Conservation (phyloP, 2,888 invertebrate species). For the Tyria jacobaeae region DNA sequence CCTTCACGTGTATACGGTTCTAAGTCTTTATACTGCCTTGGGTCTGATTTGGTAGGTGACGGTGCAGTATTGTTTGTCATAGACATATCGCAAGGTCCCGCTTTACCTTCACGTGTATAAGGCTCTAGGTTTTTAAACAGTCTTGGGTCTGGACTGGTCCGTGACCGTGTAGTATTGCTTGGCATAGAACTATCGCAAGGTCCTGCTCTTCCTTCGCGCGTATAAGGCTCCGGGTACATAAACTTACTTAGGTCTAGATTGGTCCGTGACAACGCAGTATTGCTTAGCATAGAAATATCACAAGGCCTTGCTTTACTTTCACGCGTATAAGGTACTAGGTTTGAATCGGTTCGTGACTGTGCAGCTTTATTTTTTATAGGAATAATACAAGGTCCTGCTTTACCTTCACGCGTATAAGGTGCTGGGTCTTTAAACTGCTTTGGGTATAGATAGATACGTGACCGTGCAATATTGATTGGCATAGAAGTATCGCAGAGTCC, state of each 20-base stretch:
- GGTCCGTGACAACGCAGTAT: background rate
- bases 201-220: background rate
- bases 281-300: background rate
- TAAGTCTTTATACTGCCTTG: too few relatives aligned
- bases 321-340: background rate
- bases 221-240: background rate
- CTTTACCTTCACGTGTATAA: conserved; percentile 3
- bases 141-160: too few relatives aligned
- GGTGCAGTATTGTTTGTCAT: background rate
- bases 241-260: too few relatives aligned
- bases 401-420: background rate
- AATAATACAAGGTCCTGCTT: background rate
- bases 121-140: too few relatives aligned
- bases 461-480: background rate
- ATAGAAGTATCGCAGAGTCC: background rate
- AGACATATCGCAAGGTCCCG: background rate
- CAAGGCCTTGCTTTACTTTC: background rate
- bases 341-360: too few relatives aligned
- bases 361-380: background rate
- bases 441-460: background rate
- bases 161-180: background rate
- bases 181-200: background rate
- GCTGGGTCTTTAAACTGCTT: background rate
- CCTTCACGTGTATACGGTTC: too few relatives aligned
- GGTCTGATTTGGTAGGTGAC: too few relatives aligned